Percentiles rank a stretch among this genome's conserved stretches.
Evolutionary conservation across 2,113 vertebrate genomes (phyloP).

Genomic region (Menidia beryllina): DNA sequence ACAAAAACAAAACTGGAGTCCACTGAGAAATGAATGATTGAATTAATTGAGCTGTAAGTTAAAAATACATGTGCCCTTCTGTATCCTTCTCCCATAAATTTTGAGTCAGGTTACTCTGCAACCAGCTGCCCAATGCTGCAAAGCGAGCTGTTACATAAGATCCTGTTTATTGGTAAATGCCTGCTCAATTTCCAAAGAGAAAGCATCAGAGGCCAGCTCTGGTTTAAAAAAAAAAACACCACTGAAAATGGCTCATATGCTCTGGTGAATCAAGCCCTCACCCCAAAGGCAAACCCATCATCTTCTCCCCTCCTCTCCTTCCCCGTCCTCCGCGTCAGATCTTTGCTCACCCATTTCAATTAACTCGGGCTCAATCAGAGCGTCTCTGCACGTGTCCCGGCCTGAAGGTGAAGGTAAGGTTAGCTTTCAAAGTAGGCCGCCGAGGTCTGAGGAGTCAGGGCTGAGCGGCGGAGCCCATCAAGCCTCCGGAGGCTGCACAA

Average conservation of each 20-base stretch:
- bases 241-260: constrained; percentile 63
- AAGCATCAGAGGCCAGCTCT: constrained; percentile 47
- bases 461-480: constrained; percentile 43
- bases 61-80: no score
- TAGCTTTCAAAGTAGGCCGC: constrained; percentile 40
- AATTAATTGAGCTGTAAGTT: no score
- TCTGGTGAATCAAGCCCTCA: constrained; percentile 56
- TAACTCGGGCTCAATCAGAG: constrained; percentile 69
- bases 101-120: no score
- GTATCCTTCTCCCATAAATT: neutral
- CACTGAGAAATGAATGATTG: no score
- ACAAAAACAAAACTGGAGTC: no score
- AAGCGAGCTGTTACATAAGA: constrained; percentile 24
- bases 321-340: constrained; percentile 29
- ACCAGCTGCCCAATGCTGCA: neutral
- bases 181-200: constrained; percentile 26
- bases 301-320: constrained; percentile 48
- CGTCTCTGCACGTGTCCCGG: constrained; percentile 33
- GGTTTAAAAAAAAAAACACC: constrained; percentile 60
- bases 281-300: constrained; percentile 75
- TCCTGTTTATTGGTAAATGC: constrained; percentile 39
- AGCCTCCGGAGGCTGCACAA: constrained; percentile 47
- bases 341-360: constrained; percentile 67
- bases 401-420: constrained; percentile 65
- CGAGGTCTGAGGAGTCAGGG: constrained; percentile 50